Evolutionary conservation across 1,140 invertebrate species (phyloP).

Genomic region (Colletes gigas): DNA sequence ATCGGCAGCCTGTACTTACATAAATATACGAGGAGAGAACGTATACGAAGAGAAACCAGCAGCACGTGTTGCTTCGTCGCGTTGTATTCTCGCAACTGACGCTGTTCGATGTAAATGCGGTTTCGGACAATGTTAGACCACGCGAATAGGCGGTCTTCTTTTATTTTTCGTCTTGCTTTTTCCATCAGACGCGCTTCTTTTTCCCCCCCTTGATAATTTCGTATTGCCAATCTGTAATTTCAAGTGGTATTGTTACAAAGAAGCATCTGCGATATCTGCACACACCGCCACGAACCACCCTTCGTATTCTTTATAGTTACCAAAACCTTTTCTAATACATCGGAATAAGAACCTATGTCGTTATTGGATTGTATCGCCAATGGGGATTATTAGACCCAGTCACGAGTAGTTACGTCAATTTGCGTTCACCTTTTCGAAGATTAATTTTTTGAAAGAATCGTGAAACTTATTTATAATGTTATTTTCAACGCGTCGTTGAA

Average conservation of each 20-base stretch:
- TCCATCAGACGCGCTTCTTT: conserved; percentile 5
- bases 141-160: conserved; percentile 41
- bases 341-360: background rate
- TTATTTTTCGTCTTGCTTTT: conserved; percentile 18
- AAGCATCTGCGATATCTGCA: conserved; percentile 72
- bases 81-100: conserved; percentile 75
- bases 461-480: too few relatives aligned
- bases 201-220: conserved; percentile 69
- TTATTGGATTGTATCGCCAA: background rate
- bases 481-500: background rate
- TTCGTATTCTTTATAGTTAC: conserved; percentile 16
- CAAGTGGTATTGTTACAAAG: conserved; percentile 70
- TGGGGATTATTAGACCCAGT: background rate
- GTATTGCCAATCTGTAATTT: conserved; percentile 77
- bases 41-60: conserved; percentile 63
- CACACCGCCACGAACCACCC: background rate
- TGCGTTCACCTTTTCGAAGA: background rate
- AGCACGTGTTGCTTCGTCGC: conserved; percentile 70
- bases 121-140: conserved; percentile 73
- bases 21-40: conserved; percentile 70
- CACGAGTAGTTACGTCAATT: background rate
- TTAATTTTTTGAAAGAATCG: background rate
- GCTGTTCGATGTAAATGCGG: conserved; percentile 64
- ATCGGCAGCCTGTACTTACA: conserved; percentile 73
- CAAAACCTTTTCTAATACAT: conserved; percentile 59